Evolutionary conservation across 2,113 vertebrate genomes (phyloP).

Genomic region (Tonatia bakeri): DNA sequence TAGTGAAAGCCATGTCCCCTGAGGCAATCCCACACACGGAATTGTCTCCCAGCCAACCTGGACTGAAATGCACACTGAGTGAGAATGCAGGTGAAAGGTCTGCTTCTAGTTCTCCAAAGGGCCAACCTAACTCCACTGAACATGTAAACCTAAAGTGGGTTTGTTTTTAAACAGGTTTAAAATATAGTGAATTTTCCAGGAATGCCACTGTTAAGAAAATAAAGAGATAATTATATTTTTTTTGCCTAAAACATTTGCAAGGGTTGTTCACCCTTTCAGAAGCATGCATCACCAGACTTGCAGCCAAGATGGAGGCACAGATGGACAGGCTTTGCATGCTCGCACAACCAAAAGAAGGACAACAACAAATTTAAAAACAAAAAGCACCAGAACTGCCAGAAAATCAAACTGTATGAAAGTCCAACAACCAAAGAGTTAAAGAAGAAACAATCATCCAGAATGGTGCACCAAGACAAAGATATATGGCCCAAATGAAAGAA

Average conservation of each 20-base stretch:
- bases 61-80: not conserved
- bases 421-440: too few species aligned
- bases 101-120: not conserved
- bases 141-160: not conserved
- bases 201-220: not conserved
- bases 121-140: not conserved
- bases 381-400: too few species aligned
- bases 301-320: too few species aligned
- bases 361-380: too few species aligned
- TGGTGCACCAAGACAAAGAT: too few species aligned
- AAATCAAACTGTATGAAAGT: too few species aligned
- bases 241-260: not conserved
- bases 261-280: not conserved
- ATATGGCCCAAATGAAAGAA: too few species aligned
- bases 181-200: not conserved
- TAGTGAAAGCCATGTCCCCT: not conserved
- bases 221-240: not conserved
- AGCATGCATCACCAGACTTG: not conserved
- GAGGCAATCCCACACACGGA: fast-evolving
- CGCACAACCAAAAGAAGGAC: too few species aligned
- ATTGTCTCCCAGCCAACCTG: not conserved
- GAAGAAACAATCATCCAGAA: too few species aligned
- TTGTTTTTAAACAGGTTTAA: not conserved
- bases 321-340: too few species aligned
- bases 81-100: not conserved